Base-by-base conservation (phyloP, 92 coral and sea anemone species). In the Actinernus sp. region DNA sequence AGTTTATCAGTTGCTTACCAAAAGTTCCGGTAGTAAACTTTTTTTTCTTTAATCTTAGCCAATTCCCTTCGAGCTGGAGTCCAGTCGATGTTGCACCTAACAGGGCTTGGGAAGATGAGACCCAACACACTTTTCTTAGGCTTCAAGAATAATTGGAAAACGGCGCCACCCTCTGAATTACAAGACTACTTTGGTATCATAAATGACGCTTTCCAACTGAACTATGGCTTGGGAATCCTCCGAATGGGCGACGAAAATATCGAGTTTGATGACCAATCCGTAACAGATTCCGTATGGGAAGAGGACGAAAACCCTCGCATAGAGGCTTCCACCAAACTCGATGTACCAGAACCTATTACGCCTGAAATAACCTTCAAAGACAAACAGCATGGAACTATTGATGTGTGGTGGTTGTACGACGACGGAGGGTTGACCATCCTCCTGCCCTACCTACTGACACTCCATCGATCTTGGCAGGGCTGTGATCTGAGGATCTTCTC, bases 361-460 rank as follows among this genome's bases (percentile, higher is more conserved):
- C 18, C 48, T 20, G 75, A 68, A 26, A 44, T 55, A 26, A 50
- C 69, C n/a, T 73, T 81, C 61, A 18, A 73, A 38, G 71, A 25
- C 2, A 91, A 91, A 63, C 97, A 89, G 63, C 75, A 67, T 0
- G 99, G 99, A 3, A 84, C 92, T 7, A 76, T 95, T 7, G 95
- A 91, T 44, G 99, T 95, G 14, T 95, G 99, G 99, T 95, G 99
- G 99, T 29, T 95, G 34, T 95, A 91, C 56, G 99, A 95, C 34
- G 99, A 95, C 22, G 99, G 99, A 13, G 99, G 97, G 9, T 73
- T 95, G 29, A 95, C 99, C 5, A 83, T 91, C 28, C 71, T 95
- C 23, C 49, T 95, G 4, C 97, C 97, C 0, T 95, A 91, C 58
- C 66, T 95, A 11, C 85, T 95, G 12, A 87, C 88, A 31, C 94